Evolutionary conservation across 2,113 vertebrate species (phyloP), one percentile per base, ranked within the genome.

Genomic region (Paraplagusia blochii): DNA sequence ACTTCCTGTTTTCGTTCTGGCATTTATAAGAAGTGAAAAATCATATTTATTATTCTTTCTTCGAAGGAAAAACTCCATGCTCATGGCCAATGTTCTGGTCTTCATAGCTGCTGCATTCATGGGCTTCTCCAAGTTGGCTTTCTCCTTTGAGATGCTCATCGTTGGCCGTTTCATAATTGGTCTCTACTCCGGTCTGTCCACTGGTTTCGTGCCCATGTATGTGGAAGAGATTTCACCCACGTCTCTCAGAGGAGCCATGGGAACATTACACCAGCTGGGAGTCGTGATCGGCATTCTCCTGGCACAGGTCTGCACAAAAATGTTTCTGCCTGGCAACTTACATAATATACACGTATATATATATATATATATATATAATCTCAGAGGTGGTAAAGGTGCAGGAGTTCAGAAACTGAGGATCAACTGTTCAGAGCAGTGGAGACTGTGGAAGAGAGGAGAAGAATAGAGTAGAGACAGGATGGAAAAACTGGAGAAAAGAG

Each of bases 171-270:
- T 98, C 71, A 57, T 96, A 19, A 92, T 99, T 0, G 96, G 96
- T 0, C 63, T 98, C 8, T 98, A 96, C 83, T 97, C 92, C 0
- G 97, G 97, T 61, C 91, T 98, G 64, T 95, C 92, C 75, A 98
- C 97, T 0, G 96, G 97, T 43, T 98, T 99, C 0, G 97, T 99
- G 68, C 95, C 96, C 72, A 94, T 98, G 92, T 99, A 99, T 0
- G 90, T 99, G 15, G 95, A 95, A 0, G 96, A 99, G 61, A 94
- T 99, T 71, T 93, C 96, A 0, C 96, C 96, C 1, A 98, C 96
- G 0, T 82, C 92, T 0, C 88, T 97, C 3, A 88, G 96, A 0
- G 96, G 96, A 0, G 96, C 96, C 0, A 50, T 99, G 68, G 96
- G 96, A 11, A 99, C 96, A 0, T 88, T 99, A 58, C 96, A 99